A percentile compares a stretch with the other conserved stretches of the same genome.
These are phyloP conservation scores for Anas bernieri DNA, from an alignment of 2,797 vertebrate genomes.

Conservation along the genomic window DNA sequence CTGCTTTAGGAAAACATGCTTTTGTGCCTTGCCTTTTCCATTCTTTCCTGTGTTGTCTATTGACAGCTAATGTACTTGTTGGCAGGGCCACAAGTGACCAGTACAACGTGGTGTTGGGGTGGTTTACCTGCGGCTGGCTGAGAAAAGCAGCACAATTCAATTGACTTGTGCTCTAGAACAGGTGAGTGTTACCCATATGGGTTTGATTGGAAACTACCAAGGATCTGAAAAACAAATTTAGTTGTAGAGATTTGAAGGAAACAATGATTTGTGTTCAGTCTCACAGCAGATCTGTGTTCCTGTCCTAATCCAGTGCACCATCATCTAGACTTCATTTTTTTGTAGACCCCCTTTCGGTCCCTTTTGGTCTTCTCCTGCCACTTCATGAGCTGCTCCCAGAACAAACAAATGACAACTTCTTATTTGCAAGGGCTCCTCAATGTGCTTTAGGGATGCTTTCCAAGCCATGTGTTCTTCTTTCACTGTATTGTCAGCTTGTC, in stretches of 20 bases:
- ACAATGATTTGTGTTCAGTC: neutral
- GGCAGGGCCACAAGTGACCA: fast-evolving
- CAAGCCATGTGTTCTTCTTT: neutral
- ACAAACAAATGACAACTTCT: neutral
- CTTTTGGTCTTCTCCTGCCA: neutral
- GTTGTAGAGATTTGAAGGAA: neutral
- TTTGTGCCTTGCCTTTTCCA: neutral
- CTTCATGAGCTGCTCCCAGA: neutral
- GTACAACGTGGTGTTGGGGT: neutral
- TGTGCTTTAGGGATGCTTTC: neutral
- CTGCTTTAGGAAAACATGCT: neutral
- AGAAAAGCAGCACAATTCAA: neutral
- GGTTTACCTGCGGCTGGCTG: neutral
- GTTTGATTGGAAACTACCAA: neutral
- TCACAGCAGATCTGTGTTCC: neutral
- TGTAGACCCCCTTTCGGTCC: neutral
- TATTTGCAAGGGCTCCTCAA: neutral
- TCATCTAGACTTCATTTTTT: neutral
- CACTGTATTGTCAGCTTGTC: neutral
- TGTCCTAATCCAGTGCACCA: fast-evolving
- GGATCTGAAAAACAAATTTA: neutral
- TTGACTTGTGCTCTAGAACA: too few relatives aligned
- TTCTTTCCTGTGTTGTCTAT: neutral
- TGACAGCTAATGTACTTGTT: fast-evolving
- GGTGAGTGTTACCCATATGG: neutral